Percentiles rank a stretch among this genome's conserved stretches.
Conservation (phyloP, 2,888 invertebrate genomes). For the Auanema freiburgensis region DNA sequence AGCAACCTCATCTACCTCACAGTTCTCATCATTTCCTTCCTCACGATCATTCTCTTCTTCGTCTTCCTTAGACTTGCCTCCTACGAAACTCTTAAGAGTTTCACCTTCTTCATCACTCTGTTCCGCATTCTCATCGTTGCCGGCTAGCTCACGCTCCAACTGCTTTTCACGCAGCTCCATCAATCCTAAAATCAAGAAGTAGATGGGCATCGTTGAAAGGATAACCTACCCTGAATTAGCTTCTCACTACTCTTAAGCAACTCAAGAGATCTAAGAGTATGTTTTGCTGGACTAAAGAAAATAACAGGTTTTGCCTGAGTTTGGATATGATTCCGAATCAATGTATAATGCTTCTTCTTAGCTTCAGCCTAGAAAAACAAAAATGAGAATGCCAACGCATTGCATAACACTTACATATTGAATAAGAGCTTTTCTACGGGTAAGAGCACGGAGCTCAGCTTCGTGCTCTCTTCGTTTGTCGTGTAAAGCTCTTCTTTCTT, state of each 20-base stretch:
- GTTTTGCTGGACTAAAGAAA: conserved; percentile 83
- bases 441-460: conserved; percentile 82
- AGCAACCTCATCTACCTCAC: too few species aligned
- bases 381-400: background rate
- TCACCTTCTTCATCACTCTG: conserved; percentile 11
- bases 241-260: conserved; percentile 73
- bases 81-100: conserved; percentile 16
- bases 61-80: too few species aligned
- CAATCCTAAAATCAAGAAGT: conserved; percentile 13
- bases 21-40: too few species aligned
- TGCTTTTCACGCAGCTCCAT: conserved; percentile 14
- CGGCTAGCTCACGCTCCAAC: conserved; percentile 18
- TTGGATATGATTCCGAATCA: conserved; percentile 78
- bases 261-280: conserved; percentile 75
- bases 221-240: conserved; percentile 48
- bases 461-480: conserved; percentile 83
- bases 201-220: background rate
- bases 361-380: conserved; percentile 71
- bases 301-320: conserved; percentile 84
- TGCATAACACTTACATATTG: conserved; percentile 45
- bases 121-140: background rate
- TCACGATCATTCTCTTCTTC: too few species aligned
- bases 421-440: conserved; percentile 74
- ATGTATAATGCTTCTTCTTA: conserved; percentile 81
- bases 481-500: conserved; percentile 82